phyloP scores from a whole-genome alignment of 2,888 invertebrate species.

The Spodoptera littoralis region DNA sequence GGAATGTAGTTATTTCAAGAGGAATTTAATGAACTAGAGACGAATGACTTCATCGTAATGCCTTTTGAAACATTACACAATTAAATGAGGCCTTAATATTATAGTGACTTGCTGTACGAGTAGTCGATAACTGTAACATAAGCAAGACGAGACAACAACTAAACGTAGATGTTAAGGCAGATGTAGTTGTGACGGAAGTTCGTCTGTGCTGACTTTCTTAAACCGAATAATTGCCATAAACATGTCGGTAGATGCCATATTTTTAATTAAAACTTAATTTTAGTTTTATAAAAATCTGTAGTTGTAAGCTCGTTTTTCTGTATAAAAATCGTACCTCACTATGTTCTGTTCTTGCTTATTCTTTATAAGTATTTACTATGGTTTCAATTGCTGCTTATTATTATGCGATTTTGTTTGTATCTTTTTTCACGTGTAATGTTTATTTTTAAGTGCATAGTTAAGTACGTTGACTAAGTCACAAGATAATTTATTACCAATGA shows the following conservation, averaged over 20 bases:
- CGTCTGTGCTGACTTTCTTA: constrained; percentile 52
- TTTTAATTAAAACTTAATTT: constrained; percentile 68
- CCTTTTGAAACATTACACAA: constrained; percentile 44
- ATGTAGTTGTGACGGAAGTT: constrained; percentile 37
- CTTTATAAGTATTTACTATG: constrained; percentile 61
- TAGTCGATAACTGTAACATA: constrained; percentile 44
- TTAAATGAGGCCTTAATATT: constrained; percentile 52
- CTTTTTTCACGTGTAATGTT: constrained; percentile 67
- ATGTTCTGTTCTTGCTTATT: constrained; percentile 71
- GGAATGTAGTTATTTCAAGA: constrained; percentile 43
- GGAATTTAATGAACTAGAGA: constrained; percentile 51
- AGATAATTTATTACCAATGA: constrained; percentile 89
- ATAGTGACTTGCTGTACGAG: constrained; percentile 39
- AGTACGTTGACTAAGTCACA: constrained; percentile 87
- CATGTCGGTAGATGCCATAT: constrained; percentile 86
- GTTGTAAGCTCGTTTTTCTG: constrained; percentile 72
- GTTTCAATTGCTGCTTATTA: constrained; percentile 54
- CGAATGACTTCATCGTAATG: constrained; percentile 27
- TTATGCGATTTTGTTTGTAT: constrained; percentile 60
- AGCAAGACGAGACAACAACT: constrained; percentile 22
- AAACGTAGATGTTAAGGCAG: constrained; percentile 24
- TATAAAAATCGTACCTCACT: constrained; percentile 78
- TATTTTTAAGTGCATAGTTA: constrained; percentile 72
- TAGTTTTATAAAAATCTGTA: constrained; percentile 71
- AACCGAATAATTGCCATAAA: constrained; percentile 80